phyloP scores from a whole-genome alignment of 1,140 invertebrate genomes.

The Gonioctena quinquepunctata region DNA sequence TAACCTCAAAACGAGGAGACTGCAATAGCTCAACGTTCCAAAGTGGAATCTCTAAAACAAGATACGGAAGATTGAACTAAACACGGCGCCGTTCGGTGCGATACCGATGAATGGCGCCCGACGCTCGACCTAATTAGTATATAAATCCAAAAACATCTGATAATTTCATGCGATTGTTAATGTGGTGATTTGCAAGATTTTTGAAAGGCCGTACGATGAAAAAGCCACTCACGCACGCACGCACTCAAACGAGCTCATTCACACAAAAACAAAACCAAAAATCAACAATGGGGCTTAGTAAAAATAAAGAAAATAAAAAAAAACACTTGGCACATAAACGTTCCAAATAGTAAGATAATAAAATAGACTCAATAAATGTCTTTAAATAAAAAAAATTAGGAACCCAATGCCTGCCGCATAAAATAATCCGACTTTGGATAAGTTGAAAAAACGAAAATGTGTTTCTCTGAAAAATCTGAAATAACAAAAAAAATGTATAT shows the following conservation, averaged over 20 bases:
- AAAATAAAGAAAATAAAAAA: constrained; percentile 20
- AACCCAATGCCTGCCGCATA: constrained; percentile 44
- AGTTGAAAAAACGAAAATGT: constrained; percentile 34
- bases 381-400: constrained; percentile 36
- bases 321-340: constrained; percentile 41
- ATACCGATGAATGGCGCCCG: no score
- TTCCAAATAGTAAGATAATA: constrained; percentile 29
- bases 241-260: constrained; percentile 8
- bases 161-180: no score
- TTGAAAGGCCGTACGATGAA: neutral
- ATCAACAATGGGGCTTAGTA: constrained; percentile 16
- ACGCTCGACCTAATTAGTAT: no score
- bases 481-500: constrained; percentile 1
- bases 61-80: no score
- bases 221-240: constrained; percentile 14
- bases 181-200: no score
- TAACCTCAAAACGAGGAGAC: no score
- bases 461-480: constrained; percentile 30
- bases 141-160: no score
- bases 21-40: no score
- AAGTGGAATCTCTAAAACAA: no score
- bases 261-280: constrained; percentile 22
- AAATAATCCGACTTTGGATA: constrained; percentile 32
- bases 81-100: no score
- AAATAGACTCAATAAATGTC: constrained; percentile 24